Percentiles rank a stretch among this genome's conserved stretches.
These are phyloP conservation scores for Apantesis nais DNA, from an alignment of 2,888 invertebrate genomes.

Conservation along the genomic window DNA sequence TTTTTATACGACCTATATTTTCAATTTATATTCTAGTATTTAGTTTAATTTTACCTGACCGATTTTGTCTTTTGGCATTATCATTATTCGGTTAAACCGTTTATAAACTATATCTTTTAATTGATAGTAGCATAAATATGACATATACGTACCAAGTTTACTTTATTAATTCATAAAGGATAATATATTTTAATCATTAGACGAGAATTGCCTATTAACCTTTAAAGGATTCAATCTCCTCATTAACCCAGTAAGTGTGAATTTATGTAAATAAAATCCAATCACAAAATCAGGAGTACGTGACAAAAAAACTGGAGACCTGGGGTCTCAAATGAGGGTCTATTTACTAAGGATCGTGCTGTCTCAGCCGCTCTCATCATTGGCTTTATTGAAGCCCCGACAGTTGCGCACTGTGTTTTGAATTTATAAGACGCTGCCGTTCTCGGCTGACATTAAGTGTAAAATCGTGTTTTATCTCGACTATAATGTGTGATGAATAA, in stretches of 20 bases:
- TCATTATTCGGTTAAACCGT: no score
- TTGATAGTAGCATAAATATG: no score
- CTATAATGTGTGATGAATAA: not conserved
- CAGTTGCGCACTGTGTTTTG: slow-evolving; percentile 32
- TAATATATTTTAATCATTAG: not conserved
- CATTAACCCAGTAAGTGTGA: slow-evolving; percentile 10
- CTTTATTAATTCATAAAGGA: not conserved
- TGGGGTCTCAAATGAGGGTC: slow-evolving; percentile 40
- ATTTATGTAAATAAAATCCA: slow-evolving; percentile 41
- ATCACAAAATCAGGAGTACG: slow-evolving; percentile 33
- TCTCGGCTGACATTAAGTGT: slow-evolving; percentile 10
- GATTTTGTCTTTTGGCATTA: no score
- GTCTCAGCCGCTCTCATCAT: slow-evolving; percentile 41
- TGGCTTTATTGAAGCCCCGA: slow-evolving; percentile 39
- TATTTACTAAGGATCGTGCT: slow-evolving; percentile 47
- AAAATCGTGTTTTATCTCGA: slow-evolving; percentile 10
- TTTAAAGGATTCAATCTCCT: not conserved
- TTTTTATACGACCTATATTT: no score
- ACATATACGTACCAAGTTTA: no score
- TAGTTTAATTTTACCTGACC: no score
- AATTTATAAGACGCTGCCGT: slow-evolving; percentile 27
- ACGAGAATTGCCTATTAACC: not conserved
- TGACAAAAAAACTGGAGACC: slow-evolving; percentile 35
- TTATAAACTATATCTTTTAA: no score
- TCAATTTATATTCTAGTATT: no score